Evolutionary conservation across 2,888 invertebrate species (phyloP), one percentile per base, ranked within the genome.

Genomic region (Philhelius pedissequus): DNA sequence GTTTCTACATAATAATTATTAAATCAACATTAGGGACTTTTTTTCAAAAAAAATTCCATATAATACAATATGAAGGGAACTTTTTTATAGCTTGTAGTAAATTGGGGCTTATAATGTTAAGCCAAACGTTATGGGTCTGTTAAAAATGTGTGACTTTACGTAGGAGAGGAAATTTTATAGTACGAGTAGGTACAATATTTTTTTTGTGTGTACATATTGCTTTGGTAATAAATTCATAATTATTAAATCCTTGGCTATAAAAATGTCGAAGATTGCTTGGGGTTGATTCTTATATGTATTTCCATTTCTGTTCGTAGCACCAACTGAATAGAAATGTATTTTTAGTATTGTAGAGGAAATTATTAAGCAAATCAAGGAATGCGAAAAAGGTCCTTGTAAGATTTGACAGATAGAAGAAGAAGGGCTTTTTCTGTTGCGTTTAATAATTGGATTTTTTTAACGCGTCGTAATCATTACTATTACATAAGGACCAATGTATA

Each of bases 51-150:
- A 22, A 56, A 15, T 25, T 25, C 5, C 5, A 4, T 56, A 35
- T 32, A 7, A 54, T 20, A n/a, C n/a, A 56, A 35, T 35, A 35
- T 8, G 18, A 54, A 18, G 18, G 7, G 0, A 58, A 58, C 15
- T 60, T 60, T 60, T 60, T 60, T 60, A 60, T 60, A 40, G 60
- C 60, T 40, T 60, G 60, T 60, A 22, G 38, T 60, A 60, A 60
- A 60, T 60, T 60, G 40, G 60, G 25, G 15, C 40, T 60, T 25
- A 60, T 40, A 60, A 60, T 60, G 40, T 60, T 60, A 60, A 40
- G 60, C 60, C 38, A 60, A 60, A 40, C 25, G 60, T 40, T 15
- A 40, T 60, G 25, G 60, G 11, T 60, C 38, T 22, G 20, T 60
- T 38, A 1, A 40, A 60, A 40, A 40, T 60, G 22, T 60, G 40